Percentiles rank a stretch among this genome's conserved stretches.
phyloP scores from a whole-genome alignment of 2,888 invertebrate species.

The Automeris io region DNA sequence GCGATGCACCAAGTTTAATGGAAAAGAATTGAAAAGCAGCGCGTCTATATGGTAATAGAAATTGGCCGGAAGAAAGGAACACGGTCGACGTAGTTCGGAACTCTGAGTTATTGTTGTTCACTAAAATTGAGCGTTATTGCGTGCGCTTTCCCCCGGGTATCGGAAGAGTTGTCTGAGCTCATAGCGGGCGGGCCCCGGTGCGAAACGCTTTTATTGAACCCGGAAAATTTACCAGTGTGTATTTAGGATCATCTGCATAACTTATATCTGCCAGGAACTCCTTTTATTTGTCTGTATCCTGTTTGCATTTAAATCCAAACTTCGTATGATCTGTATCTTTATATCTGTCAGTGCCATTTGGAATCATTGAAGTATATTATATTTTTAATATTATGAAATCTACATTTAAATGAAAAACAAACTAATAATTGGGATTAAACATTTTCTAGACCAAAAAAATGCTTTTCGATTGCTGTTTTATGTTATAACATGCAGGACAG shows the following conservation, averaged over 20 bases:
- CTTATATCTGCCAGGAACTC: conserved; percentile 31
- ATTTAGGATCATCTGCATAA: conserved; percentile 47
- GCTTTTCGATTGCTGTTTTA: too few relatives aligned
- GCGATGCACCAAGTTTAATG: conserved; percentile 75
- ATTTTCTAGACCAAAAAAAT: too few relatives aligned
- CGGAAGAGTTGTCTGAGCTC: conserved; percentile 16
- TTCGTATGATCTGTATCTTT: too few relatives aligned
- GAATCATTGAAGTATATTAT: too few relatives aligned
- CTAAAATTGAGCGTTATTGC: conserved; percentile 73
- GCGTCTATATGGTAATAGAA: conserved; percentile 77
- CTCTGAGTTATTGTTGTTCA: conserved; percentile 74
- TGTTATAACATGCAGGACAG: too few relatives aligned
- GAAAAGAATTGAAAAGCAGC: conserved; percentile 78
- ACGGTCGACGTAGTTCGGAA: conserved; percentile 68
- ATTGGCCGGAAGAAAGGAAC: conserved; percentile 75
- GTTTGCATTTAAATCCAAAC: conserved; percentile 13
- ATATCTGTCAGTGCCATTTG: too few relatives aligned
- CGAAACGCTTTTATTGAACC: conserved; percentile 44
- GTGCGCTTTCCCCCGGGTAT: conserved; percentile 49
- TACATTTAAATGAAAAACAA: too few relatives aligned
- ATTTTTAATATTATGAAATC: too few relatives aligned
- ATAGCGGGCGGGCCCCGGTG: conserved; percentile 22
- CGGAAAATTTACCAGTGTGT: conserved; percentile 50
- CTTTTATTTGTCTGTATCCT: conserved; percentile 26
- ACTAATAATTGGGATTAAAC: too few relatives aligned